Conservation (phyloP, 2,113 vertebrate species). For the Paedocypris sp. region DNA sequence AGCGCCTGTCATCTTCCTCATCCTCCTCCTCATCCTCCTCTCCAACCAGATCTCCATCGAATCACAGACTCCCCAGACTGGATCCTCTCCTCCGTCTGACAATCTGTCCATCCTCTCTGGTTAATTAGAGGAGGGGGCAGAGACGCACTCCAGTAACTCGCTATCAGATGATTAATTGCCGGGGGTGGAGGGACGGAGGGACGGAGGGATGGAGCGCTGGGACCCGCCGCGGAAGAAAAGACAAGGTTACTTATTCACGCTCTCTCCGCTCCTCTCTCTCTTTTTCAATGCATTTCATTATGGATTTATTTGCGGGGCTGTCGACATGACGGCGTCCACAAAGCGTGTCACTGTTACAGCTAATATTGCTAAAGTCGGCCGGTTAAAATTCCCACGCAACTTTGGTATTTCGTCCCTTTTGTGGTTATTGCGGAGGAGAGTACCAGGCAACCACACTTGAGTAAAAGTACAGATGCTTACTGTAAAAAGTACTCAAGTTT, state of each 20-base stretch:
- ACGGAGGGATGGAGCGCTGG: slow-evolving; percentile 50
- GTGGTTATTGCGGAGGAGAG: no score
- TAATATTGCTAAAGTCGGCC: neutral
- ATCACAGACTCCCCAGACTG: neutral
- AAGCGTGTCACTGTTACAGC: neutral
- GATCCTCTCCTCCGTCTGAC: neutral
- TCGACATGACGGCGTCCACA: slow-evolving; percentile 16
- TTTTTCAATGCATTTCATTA: slow-evolving; percentile 26
- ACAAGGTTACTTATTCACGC: slow-evolving; percentile 53
- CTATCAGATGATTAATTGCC: slow-evolving; percentile 72
- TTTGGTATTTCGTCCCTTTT: no score
- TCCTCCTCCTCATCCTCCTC: slow-evolving; percentile 17
- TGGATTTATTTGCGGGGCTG: slow-evolving; percentile 20
- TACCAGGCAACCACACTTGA: no score
- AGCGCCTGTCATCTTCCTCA: slow-evolving; percentile 37
- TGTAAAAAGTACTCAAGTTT: no score
- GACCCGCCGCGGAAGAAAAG: slow-evolving; percentile 48
- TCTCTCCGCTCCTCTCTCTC: slow-evolving; percentile 1
- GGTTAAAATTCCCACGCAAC: neutral
- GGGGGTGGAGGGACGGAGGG: slow-evolving; percentile 48
- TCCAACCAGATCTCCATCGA: slow-evolving; percentile 1
- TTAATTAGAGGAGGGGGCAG: slow-evolving; percentile 64
- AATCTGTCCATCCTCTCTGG: slow-evolving; percentile 19
- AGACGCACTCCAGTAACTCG: slow-evolving; percentile 61
- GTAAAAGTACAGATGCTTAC: no score